These are phyloP conservation scores for Molossus alvarezi DNA, from an alignment of 2,797 vertebrate species.

Conservation along the genomic window DNA sequence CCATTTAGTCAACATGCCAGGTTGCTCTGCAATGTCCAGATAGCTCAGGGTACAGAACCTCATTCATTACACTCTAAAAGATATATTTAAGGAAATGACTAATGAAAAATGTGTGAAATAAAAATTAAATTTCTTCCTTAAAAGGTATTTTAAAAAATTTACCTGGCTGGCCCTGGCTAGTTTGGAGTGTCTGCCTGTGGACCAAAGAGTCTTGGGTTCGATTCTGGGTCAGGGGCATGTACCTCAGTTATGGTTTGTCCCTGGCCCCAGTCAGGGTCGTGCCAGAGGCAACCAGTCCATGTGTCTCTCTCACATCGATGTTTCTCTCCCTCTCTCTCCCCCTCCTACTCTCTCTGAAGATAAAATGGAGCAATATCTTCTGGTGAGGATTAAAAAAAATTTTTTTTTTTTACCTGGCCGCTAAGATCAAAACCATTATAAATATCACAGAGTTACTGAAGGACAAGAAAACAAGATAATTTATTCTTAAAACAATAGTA, in stretches of 20 bases:
- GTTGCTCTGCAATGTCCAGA: neutral
- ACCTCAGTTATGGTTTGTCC: no score
- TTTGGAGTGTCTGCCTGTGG: no score
- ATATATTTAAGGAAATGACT: constrained; percentile 50
- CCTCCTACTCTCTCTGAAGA: no score
- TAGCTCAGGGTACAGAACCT: neutral
- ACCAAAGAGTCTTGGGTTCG: no score
- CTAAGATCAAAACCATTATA: constrained; percentile 59
- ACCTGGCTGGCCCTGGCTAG: neutral
- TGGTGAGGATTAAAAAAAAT: no score
- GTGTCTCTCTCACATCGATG: no score
- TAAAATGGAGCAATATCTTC: no score
- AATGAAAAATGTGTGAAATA: constrained; percentile 35
- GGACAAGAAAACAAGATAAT: constrained; percentile 53
- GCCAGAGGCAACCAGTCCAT: no score
- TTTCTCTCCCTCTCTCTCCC: no score
- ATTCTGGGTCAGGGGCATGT: no score
- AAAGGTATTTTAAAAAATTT: neutral
- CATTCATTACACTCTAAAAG: constrained; percentile 31
- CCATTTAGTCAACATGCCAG: constrained; percentile 2
- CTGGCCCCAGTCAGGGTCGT: no score
- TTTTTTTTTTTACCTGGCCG: neutral
- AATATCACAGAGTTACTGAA: constrained; percentile 34
- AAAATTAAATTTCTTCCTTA: constrained; percentile 64
- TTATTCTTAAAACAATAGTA: constrained; percentile 15